phyloP scores from a whole-genome alignment of 1,140 invertebrate species.

The Penaeus indicus region DNA sequence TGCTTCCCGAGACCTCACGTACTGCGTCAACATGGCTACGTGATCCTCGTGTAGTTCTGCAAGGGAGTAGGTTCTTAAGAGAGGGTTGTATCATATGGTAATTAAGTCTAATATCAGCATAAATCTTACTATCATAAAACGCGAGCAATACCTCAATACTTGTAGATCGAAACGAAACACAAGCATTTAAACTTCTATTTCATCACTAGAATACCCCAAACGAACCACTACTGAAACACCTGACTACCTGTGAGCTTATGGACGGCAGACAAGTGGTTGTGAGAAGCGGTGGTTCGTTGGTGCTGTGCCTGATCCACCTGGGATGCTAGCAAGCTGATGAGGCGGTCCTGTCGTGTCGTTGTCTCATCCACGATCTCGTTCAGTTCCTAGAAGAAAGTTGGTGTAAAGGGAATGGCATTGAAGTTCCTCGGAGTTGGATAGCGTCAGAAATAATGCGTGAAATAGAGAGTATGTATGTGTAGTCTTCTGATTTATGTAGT shows the following conservation, averaged over 20 bases:
- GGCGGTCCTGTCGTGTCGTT: slow-evolving; percentile 14
- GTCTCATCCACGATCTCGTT: slow-evolving; percentile 26
- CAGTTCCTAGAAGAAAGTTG: slow-evolving; percentile 24
- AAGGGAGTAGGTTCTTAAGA: no score
- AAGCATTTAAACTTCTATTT: no score
- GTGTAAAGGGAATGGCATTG: not conserved
- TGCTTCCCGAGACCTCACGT: slow-evolving; percentile 26
- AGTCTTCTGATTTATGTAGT: no score
- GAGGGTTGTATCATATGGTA: not conserved
- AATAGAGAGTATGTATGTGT: not conserved
- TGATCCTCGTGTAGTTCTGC: slow-evolving; percentile 52
- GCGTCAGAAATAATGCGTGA: not conserved
- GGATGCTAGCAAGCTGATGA: slow-evolving; percentile 39
- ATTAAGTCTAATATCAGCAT: no score
- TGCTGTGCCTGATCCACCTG: slow-evolving; percentile 53
- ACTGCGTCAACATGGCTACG: slow-evolving; percentile 21
- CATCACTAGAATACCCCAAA: no score
- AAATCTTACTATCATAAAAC: no score
- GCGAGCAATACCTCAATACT: no score
- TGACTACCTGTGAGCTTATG: slow-evolving; percentile 49
- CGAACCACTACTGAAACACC: not conserved
- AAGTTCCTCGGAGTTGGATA: not conserved
- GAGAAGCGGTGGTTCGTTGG: slow-evolving; percentile 40
- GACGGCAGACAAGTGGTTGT: slow-evolving; percentile 46
- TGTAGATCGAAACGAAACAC: no score